Evolutionary conservation across 2,888 invertebrate species (phyloP).

Genomic region (Hyalella azteca): DNA sequence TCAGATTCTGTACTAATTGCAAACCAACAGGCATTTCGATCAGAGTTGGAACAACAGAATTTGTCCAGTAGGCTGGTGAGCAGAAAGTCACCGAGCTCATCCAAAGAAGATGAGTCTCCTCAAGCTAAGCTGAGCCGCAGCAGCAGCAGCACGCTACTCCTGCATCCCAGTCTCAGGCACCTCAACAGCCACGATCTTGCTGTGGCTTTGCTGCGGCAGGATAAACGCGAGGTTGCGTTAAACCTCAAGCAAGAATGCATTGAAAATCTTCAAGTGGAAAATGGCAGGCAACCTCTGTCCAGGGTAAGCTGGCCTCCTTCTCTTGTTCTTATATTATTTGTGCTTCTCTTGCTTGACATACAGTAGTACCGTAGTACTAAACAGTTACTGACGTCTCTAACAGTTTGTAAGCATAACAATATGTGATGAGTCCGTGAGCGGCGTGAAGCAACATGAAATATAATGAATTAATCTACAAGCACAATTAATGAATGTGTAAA

Average conservation of each 20-base stretch:
- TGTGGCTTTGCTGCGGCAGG: background rate
- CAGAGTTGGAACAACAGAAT: background rate
- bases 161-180: background rate
- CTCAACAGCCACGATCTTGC: background rate
- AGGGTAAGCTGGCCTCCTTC: background rate
- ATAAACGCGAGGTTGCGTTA: background rate
- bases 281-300: background rate
- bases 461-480: too few relatives aligned
- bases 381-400: too few relatives aligned
- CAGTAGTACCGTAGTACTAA: too few relatives aligned
- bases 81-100: background rate
- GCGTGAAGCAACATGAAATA: too few relatives aligned
- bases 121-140: conserved; percentile 13
- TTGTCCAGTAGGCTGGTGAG: background rate
- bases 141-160: background rate
- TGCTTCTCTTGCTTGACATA: too few relatives aligned
- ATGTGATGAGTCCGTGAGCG: too few relatives aligned
- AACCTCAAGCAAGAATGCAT: conserved; percentile 10
- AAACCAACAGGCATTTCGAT: background rate
- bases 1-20: background rate
- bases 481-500: too few relatives aligned
- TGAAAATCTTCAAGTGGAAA: background rate
- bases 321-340: too few relatives aligned
- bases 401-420: too few relatives aligned
- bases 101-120: conserved; percentile 2